These are phyloP conservation scores for Philhelius pedissequus DNA, from an alignment of 2,888 invertebrate genomes.

Conservation along the genomic window DNA sequence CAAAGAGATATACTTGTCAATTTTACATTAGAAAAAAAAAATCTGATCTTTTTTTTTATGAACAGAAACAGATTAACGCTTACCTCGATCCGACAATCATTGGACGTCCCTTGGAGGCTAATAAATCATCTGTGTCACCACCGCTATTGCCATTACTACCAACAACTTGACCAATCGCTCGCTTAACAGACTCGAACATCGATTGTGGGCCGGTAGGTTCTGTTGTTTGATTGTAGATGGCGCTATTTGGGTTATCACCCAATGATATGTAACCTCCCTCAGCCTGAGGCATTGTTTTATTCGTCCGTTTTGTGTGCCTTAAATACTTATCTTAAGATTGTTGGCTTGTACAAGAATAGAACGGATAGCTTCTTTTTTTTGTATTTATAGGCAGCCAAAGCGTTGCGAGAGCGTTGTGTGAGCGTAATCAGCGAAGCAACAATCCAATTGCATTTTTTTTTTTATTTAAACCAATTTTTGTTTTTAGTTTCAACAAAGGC, in stretches of 20 bases:
- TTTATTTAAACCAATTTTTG: slow-evolving; percentile 30
- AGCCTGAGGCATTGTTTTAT: slow-evolving; percentile 76
- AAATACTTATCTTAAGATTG: slow-evolving; percentile 57
- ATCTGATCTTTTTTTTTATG: background rate
- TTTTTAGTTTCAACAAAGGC: slow-evolving; percentile 35
- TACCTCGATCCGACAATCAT: slow-evolving; percentile 78
- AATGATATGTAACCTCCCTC: slow-evolving; percentile 79
- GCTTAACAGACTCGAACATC: slow-evolving; percentile 78
- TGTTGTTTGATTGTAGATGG: slow-evolving; percentile 79
- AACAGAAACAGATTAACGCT: slow-evolving; percentile 70
- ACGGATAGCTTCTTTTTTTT: background rate
- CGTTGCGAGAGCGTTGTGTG: slow-evolving; percentile 58
- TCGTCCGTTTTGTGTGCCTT: slow-evolving; percentile 14
- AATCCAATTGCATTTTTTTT: slow-evolving; percentile 61
- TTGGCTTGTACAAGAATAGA: background rate
- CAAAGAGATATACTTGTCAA: background rate
- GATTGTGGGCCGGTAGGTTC: slow-evolving; percentile 78
- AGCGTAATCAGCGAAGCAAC: slow-evolving; percentile 63
- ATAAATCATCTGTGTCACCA: slow-evolving; percentile 75
- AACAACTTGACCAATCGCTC: slow-evolving; percentile 78
- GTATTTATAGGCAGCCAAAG: slow-evolving; percentile 46
- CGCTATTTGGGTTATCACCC: slow-evolving; percentile 74
- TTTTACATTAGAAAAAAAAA: background rate
- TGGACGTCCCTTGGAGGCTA: slow-evolving; percentile 75
- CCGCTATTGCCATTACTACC: slow-evolving; percentile 72